phyloP scores from a whole-genome alignment of 2,888 invertebrate genomes.

The Lepidocyrtinus sp. region DNA sequence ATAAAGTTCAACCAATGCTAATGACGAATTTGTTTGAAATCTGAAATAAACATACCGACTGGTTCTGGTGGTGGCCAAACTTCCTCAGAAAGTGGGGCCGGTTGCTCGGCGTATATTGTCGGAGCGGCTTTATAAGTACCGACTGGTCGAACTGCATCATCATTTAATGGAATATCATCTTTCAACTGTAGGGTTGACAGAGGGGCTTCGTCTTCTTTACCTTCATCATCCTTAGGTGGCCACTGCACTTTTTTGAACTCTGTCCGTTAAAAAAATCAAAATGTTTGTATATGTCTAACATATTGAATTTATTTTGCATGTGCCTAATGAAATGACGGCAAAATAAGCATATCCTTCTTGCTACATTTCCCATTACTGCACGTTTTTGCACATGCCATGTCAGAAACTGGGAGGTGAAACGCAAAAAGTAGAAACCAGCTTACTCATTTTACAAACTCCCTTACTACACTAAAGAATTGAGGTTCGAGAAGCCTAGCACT shows the following conservation, averaged over 20 bases:
- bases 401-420: background rate
- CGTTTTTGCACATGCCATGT: background rate
- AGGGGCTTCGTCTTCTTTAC: slow-evolving; percentile 57
- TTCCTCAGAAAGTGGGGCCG: slow-evolving; percentile 64
- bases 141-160: slow-evolving; percentile 60
- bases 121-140: slow-evolving; percentile 68
- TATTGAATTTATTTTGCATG: too few relatives aligned
- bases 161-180: slow-evolving; percentile 67
- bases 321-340: too few relatives aligned
- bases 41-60: slow-evolving; percentile 54
- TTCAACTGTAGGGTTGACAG: slow-evolving; percentile 59
- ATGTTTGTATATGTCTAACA: too few relatives aligned
- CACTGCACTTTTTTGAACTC: slow-evolving; percentile 69
- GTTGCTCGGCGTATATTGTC: slow-evolving; percentile 69
- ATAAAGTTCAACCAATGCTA: too few relatives aligned
- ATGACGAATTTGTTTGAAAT: background rate
- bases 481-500: background rate
- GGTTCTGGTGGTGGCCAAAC: slow-evolving; percentile 69
- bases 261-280: too few relatives aligned
- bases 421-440: background rate
- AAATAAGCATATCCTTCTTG: background rate
- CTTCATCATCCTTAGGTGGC: slow-evolving; percentile 66
- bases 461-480: background rate
- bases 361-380: background rate
- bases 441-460: background rate